Base-by-base conservation (phyloP, 2,797 vertebrate species). In the Propithecus perrieri region DNA sequence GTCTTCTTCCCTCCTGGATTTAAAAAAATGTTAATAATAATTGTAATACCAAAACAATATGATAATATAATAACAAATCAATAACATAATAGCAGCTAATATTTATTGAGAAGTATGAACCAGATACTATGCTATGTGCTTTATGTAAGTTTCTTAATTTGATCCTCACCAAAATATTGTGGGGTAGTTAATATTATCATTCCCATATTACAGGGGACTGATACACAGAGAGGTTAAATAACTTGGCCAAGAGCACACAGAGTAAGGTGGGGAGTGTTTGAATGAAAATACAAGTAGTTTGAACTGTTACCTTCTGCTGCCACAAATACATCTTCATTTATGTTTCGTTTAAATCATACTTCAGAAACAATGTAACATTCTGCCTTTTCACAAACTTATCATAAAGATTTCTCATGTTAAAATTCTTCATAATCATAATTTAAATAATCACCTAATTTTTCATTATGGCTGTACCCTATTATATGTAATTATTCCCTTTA, bases 371-470 rank as follows among this genome's bases (percentile, higher is more conserved):
- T 48, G 15, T 89, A 89, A 30, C 18, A 28, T 86, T 85, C 28
- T 95, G 5, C 18, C 33, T 74, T 85, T 78, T 30, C 0, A 61
- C 14, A 55, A 74, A 71, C 8, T 74, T 91, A 65, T 57, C 72
- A 20, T 79, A 75, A 71, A 35, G 4, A 61, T 67, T 83, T 72
- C 38, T 30, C 4, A 0, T 48, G 50, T 75, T 78, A 91, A 69
- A 89, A 86, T 85, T 95, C 20, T 78, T 96, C 26, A 67, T 91
- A 63, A 59, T 26, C 67, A 41, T 46, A 69, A 43, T 85, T 87
- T 86, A 75, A 78, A 63, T 41, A 50, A 67, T 63, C n/a, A 87
- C 17, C 18, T 80, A 80, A 57, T 55, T 67, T n/a, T 89, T 85
- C 57, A 71, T 92, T 67, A 38, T 92, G 75, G 7, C 53, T 89